Conservation (phyloP, 2,888 invertebrate species). For the Eledone cirrhosa region DNA sequence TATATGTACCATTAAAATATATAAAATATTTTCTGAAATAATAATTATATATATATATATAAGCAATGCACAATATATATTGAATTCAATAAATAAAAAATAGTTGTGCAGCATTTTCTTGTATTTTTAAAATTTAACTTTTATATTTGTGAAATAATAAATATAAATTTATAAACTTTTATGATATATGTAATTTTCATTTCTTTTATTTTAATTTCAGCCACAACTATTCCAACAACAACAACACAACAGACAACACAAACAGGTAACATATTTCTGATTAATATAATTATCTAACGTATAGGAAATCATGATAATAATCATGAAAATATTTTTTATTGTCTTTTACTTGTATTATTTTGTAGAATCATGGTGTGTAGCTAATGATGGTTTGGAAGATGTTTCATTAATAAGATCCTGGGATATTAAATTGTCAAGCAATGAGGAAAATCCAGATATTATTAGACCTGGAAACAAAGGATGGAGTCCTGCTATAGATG, state of each 20-base stretch:
- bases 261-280: slow-evolving; percentile 5
- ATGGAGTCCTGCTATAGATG: not conserved
- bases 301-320: not conserved
- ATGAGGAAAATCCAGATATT: slow-evolving; percentile 1
- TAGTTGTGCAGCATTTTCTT: no score
- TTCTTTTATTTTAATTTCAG: not conserved
- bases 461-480: not conserved
- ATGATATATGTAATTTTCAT: not conserved
- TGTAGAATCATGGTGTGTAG: not conserved
- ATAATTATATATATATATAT: no score
- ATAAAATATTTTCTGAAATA: no score
- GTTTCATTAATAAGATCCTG: not conserved
- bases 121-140: no score
- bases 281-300: not conserved
- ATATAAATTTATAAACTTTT: not conserved
- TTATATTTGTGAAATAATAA: not conserved
- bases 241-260: not conserved
- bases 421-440: slow-evolving; percentile 10
- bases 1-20: no score
- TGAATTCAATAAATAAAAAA: no score
- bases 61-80: no score
- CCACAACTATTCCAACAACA: slow-evolving; percentile 14
- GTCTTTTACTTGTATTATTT: not conserved
- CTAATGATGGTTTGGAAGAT: slow-evolving; percentile 5
- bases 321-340: not conserved